Conservation (phyloP, 2,113 vertebrate species). For the Spheniscus mendiculus region DNA sequence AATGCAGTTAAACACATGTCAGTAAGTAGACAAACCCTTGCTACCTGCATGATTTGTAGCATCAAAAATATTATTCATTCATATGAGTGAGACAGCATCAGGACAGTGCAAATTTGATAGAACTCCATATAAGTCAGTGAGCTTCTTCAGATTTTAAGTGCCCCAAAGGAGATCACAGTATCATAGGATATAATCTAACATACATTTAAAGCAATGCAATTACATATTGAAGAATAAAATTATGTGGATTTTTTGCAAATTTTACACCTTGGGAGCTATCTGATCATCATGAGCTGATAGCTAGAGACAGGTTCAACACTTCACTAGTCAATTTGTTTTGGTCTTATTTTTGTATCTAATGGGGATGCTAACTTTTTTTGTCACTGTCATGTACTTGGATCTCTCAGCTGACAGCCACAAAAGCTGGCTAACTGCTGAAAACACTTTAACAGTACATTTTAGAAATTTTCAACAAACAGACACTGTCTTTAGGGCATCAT, state of each 20-base stretch:
- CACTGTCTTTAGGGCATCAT: background rate
- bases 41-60: background rate
- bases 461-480: background rate
- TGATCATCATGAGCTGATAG: background rate
- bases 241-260: background rate
- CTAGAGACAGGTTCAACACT: background rate
- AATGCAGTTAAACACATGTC: background rate
- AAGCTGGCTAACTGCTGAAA: background rate
- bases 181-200: background rate
- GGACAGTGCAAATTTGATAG: background rate
- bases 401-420: background rate
- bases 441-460: background rate
- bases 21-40: background rate
- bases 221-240: background rate
- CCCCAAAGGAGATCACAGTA: background rate
- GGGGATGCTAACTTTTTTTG: background rate
- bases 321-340: background rate
- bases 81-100: background rate
- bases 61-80: background rate
- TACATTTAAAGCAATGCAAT: background rate
- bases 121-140: background rate
- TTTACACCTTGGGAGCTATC: background rate
- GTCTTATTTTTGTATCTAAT: background rate
- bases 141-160: background rate
- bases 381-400: background rate